phyloP scores from a whole-genome alignment of 2,797 vertebrate genomes.

The Hypotaenidia okinawae region DNA sequence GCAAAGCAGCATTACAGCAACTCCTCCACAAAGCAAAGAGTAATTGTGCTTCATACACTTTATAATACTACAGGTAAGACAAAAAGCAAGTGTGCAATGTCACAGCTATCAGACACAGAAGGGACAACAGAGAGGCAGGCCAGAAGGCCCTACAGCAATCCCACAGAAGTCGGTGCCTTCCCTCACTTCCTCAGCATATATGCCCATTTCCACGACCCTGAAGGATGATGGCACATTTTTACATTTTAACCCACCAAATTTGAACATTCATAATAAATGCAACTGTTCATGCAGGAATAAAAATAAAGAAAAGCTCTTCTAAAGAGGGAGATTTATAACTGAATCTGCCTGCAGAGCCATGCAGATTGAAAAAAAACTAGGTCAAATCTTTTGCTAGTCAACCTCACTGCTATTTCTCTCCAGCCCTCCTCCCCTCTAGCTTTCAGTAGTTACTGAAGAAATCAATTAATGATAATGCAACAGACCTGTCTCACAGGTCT shows the following conservation, averaged over 20 bases:
- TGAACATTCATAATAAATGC: background rate
- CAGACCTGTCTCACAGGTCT: background rate
- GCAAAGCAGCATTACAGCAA: background rate
- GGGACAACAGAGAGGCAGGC: background rate
- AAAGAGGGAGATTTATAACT: constrained; percentile 30
- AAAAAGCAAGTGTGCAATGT: background rate
- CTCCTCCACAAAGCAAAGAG: background rate
- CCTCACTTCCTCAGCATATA: background rate
- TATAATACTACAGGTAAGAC: background rate
- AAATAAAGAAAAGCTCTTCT: background rate
- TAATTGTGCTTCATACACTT: background rate
- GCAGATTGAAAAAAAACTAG: constrained; percentile 57
- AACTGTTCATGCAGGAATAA: background rate
- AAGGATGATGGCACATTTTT: background rate
- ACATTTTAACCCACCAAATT: background rate
- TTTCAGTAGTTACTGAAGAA: constrained; percentile 32
- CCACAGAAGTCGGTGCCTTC: background rate
- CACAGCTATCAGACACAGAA: background rate
- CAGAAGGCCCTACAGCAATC: background rate
- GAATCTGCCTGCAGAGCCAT: constrained; percentile 14
- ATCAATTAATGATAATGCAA: background rate
- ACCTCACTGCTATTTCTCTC: background rate
- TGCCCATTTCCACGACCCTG: background rate
- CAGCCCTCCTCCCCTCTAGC: background rate
- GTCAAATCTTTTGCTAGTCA: constrained; percentile 57